phyloP scores from a whole-genome alignment of 1,140 invertebrate genomes.

The Venturia canescens region DNA sequence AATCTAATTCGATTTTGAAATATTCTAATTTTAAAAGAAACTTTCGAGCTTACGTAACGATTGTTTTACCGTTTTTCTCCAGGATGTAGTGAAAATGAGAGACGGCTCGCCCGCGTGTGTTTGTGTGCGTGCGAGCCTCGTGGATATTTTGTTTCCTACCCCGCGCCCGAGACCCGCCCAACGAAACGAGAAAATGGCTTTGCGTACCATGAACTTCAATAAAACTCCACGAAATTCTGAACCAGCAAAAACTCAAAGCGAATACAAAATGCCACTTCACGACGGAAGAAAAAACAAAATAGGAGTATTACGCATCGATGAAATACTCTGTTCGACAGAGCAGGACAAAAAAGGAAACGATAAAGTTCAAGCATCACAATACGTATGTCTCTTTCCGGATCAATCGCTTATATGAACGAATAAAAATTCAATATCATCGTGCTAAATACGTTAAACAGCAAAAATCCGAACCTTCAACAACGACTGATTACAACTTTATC shows the following conservation, averaged over 20 bases:
- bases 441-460: slow-evolving; percentile 15
- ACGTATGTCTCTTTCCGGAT: not conserved
- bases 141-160: slow-evolving; percentile 43
- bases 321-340: slow-evolving; percentile 51
- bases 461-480: slow-evolving; percentile 51
- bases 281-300: not conserved
- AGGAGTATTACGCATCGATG: not conserved
- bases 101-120: not conserved
- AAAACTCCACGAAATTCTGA: slow-evolving; percentile 1
- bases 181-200: not conserved
- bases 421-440: slow-evolving; percentile 45
- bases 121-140: slow-evolving; percentile 7
- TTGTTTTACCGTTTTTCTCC: slow-evolving; percentile 29
- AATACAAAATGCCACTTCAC: not conserved
- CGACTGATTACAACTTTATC: slow-evolving; percentile 61
- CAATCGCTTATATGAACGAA: not conserved
- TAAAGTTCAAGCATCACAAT: slow-evolving; percentile 17
- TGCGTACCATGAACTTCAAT: slow-evolving; percentile 34
- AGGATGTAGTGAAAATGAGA: slow-evolving; percentile 52
- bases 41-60: not conserved
- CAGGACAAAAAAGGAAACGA: slow-evolving; percentile 55
- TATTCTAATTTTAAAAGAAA: too few relatives aligned
- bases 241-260: not conserved
- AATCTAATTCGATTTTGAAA: too few relatives aligned
- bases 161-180: slow-evolving; percentile 48